Conservation (phyloP, 2,797 vertebrate species). For the Cynodonichthys magdalenae region DNA sequence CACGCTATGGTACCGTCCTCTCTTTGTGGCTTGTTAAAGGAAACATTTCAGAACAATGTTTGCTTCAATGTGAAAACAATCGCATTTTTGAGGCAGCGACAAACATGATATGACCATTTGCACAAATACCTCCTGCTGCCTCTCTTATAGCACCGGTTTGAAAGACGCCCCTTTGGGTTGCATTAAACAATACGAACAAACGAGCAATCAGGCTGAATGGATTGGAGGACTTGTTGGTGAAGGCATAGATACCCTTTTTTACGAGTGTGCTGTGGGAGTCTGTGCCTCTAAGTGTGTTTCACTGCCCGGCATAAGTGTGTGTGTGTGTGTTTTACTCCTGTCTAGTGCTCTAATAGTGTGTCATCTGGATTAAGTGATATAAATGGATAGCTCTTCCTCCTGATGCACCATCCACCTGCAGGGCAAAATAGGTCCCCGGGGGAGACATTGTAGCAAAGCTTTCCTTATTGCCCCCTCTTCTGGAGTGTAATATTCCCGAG, state of each 20-base stretch:
- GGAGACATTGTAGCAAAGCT: background rate
- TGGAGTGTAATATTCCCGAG: conserved; percentile 16
- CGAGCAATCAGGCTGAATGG: background rate
- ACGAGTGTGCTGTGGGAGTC: background rate
- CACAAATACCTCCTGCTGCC: background rate
- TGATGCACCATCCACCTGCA: conserved; percentile 62
- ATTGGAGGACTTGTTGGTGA: background rate
- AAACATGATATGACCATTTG: background rate
- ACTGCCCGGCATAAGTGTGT: background rate
- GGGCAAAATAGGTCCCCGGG: conserved; percentile 42
- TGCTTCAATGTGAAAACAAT: background rate
- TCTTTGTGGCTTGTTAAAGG: background rate
- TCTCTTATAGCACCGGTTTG: background rate
- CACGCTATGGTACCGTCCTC: background rate
- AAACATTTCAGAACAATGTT: background rate
- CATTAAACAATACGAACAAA: background rate
- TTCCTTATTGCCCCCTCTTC: conserved; percentile 15
- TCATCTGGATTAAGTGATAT: conserved; percentile 76
- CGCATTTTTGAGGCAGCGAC: background rate
- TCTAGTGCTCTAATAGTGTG: conserved; percentile 59
- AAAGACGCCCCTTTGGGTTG: background rate
- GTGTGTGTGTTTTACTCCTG: conserved; percentile 6
- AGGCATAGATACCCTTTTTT: background rate
- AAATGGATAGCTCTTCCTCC: conserved; percentile 68
- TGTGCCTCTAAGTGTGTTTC: conserved; percentile 2